Percentiles rank a stretch among this genome's conserved stretches.
Conservation (phyloP, 1,140 invertebrate species). For the Temnothorax curvispinosus region DNA sequence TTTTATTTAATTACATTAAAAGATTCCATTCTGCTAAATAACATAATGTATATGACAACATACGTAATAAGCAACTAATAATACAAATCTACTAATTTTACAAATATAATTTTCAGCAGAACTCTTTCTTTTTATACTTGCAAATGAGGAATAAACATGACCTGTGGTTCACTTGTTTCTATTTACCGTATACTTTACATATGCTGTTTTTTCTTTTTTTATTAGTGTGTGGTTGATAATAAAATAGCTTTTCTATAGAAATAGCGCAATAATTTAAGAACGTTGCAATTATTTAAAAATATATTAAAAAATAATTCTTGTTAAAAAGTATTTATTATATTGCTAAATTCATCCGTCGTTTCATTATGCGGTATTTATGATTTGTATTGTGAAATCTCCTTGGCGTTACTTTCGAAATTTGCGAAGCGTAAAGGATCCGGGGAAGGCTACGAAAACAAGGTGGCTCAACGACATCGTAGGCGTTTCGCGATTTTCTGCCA, state of each 20-base stretch:
- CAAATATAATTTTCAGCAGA: not conserved
- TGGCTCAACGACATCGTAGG: constrained; percentile 19
- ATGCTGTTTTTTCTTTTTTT: not conserved
- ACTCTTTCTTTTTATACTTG: not conserved
- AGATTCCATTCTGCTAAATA: not conserved
- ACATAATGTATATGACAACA: not conserved
- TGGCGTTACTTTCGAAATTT: constrained; percentile 61
- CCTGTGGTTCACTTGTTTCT: not conserved
- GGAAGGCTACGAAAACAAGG: constrained; percentile 51
- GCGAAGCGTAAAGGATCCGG: constrained; percentile 44
- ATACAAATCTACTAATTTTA: not conserved
- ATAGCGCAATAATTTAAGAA: not conserved
- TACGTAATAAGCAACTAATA: not conserved
- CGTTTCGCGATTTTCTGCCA: constrained; percentile 45
- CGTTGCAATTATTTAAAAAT: not conserved
- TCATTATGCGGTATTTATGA: constrained; percentile 65
- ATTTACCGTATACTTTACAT: not conserved
- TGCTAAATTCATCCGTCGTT: constrained; percentile 76
- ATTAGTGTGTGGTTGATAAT: not conserved
- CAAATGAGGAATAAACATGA: not conserved
- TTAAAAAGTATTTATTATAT: constrained; percentile 66
- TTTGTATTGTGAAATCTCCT: constrained; percentile 66
- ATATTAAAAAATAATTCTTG: constrained; percentile 61
- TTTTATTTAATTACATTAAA: not conserved
- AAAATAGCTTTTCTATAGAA: not conserved